Conservation (phyloP, 2,797 vertebrate genomes). For the Channa striata region DNA sequence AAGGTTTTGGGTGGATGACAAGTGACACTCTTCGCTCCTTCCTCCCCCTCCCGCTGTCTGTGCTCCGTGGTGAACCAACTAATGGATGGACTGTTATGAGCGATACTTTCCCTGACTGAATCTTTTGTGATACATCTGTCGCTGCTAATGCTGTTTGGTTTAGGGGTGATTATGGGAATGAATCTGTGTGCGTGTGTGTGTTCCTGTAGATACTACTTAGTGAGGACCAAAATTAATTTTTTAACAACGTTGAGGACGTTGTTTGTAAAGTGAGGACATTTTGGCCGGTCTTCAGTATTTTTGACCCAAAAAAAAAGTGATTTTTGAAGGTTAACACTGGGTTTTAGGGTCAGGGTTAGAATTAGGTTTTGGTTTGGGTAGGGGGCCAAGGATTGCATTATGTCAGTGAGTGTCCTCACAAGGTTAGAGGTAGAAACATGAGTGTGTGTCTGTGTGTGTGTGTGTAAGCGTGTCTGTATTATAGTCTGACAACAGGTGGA, state of each 20-base stretch:
- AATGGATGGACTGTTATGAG: conserved; percentile 29
- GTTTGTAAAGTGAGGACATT: too few species aligned
- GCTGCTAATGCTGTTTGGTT: conserved; percentile 33
- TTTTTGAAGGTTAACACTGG: too few species aligned
- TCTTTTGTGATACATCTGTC: conserved; percentile 35
- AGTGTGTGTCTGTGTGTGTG: conserved; percentile 18
- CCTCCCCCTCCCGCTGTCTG: background rate
- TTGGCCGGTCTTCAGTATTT: too few species aligned
- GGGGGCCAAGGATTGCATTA: too few species aligned
- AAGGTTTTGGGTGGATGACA: background rate
- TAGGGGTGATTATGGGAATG: conserved; percentile 10
- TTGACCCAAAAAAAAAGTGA: too few species aligned
- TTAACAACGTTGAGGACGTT: too few species aligned
- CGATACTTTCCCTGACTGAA: conserved; percentile 33
- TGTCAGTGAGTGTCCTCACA: too few species aligned
- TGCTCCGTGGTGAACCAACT: conserved; percentile 15
- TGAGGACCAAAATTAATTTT: too few species aligned
- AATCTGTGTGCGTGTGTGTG: conserved; percentile 12
- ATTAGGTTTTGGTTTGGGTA: too few species aligned
- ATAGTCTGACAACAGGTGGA: conserved; percentile 72
- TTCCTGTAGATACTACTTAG: too few species aligned
- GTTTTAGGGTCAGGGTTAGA: too few species aligned
- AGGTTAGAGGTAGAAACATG: too few species aligned
- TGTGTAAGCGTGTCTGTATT: conserved; percentile 26
- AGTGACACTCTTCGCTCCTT: background rate